phyloP scores from a whole-genome alignment of 2,113 vertebrate species.

The Ptilonorhynchus violaceus region DNA sequence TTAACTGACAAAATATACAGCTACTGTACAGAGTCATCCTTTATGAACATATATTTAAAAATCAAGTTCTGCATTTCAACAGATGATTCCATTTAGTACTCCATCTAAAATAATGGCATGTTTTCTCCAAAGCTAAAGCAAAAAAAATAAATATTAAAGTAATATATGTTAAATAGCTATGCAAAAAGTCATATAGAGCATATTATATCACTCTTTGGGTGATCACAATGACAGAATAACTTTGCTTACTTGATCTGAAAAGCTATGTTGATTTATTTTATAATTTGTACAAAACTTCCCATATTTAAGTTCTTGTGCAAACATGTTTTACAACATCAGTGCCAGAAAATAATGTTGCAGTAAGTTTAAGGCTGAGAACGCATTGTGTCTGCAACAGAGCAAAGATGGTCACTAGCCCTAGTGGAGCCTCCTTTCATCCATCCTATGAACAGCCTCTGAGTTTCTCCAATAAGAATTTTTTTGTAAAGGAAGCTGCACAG shows the following conservation, averaged over 20 bases:
- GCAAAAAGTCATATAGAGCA: neutral
- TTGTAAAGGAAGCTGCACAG: neutral
- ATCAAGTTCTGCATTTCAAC: neutral
- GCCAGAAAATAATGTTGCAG: neutral
- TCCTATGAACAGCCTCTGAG: neutral
- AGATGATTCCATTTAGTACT: neutral
- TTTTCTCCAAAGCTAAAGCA: neutral
- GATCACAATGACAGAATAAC: neutral
- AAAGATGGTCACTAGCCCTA: neutral
- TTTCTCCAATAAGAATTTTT: neutral
- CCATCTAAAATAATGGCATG: neutral
- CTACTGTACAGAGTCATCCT: neutral
- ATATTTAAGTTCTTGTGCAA: neutral
- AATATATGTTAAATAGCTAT: neutral
- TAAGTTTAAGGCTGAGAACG: neutral
- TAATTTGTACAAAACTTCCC: neutral
- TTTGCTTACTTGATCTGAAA: neutral
- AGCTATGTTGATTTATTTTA: neutral
- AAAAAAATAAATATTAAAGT: neutral
- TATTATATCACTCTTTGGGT: neutral
- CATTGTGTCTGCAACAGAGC: neutral
- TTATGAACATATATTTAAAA: neutral
- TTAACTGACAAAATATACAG: neutral
- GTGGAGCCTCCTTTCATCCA: neutral
- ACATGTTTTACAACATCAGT: neutral